Evolutionary conservation across 92 coral and sea anemone genomes (phyloP).

Genomic region (Palythoa grandiflora): DNA sequence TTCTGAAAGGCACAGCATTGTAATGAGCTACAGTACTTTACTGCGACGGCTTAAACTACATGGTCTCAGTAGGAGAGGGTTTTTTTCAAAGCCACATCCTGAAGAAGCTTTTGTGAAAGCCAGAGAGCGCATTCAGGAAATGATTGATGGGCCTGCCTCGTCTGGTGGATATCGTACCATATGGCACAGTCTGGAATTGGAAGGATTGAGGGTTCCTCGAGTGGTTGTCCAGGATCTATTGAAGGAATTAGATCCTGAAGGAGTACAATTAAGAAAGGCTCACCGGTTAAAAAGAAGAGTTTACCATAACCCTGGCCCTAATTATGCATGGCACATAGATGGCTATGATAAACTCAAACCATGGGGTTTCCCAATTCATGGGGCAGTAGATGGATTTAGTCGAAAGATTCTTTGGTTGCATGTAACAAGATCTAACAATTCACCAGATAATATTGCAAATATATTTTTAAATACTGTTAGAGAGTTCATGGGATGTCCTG

Average conservation of each 20-base stretch:
- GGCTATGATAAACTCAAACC: too few relatives aligned
- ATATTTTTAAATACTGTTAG: too few relatives aligned
- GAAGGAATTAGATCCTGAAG: conserved; percentile 23
- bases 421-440: too few relatives aligned
- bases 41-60: neutral
- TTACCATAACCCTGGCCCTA: too few relatives aligned
- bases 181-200: conserved; percentile 72
- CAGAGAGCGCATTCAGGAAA: conserved; percentile 62
- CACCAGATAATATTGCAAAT: too few relatives aligned
- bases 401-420: too few relatives aligned
- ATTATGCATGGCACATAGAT: too few relatives aligned
- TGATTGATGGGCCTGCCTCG: conserved; percentile 69
- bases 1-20: neutral
- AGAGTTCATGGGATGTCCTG: too few relatives aligned
- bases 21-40: conserved; percentile 10
- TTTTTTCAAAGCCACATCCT: neutral
- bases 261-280: too few relatives aligned
- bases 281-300: too few relatives aligned
- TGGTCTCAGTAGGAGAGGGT: conserved; percentile 22
- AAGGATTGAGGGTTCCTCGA: conserved; percentile 61
- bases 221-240: conserved; percentile 54
- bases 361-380: too few relatives aligned
- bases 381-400: too few relatives aligned
- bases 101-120: conserved; percentile 7
- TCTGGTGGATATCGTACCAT: conserved; percentile 66